Percentiles rank a stretch among this genome's conserved stretches.
phyloP scores from a whole-genome alignment of 2,797 vertebrate genomes.

The Neopelma chrysocephalum region DNA sequence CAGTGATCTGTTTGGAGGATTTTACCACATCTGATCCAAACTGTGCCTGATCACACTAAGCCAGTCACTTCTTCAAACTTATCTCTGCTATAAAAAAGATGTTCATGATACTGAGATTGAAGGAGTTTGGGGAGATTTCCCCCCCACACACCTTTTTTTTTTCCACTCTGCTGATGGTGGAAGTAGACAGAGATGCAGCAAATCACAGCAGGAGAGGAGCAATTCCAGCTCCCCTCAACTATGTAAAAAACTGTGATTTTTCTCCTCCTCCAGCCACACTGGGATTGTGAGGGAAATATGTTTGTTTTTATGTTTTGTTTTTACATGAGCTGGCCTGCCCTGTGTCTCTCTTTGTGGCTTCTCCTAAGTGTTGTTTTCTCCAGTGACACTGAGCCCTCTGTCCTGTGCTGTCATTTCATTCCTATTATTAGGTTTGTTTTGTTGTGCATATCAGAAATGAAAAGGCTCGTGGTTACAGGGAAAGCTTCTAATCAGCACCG shows the following conservation, averaged over 20 bases:
- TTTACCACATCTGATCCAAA: not conserved
- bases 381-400: conserved; percentile 58
- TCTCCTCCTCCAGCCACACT: conserved; percentile 34
- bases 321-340: conserved; percentile 63
- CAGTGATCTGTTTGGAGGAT: not conserved
- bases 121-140: not conserved
- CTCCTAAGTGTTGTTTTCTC: conserved; percentile 70
- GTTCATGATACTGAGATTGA: not conserved
- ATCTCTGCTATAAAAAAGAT: not conserved
- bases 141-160: not conserved
- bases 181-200: not conserved
- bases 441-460: conserved; percentile 75
- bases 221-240: not conserved
- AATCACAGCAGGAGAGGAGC: not conserved
- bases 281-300: conserved; percentile 10
- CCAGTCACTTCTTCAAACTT: not conserved
- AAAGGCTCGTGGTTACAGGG: conserved; percentile 72
- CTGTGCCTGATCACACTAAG: not conserved
- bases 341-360: conserved; percentile 68
- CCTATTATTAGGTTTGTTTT: conserved; percentile 77
- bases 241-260: conserved; percentile 48
- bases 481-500: conserved; percentile 74
- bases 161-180: not conserved
- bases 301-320: conserved; percentile 55
- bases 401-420: conserved; percentile 71